Evolutionary conservation across 1,140 invertebrate species (phyloP).

Genomic region (Diorhabda sublineata): DNA sequence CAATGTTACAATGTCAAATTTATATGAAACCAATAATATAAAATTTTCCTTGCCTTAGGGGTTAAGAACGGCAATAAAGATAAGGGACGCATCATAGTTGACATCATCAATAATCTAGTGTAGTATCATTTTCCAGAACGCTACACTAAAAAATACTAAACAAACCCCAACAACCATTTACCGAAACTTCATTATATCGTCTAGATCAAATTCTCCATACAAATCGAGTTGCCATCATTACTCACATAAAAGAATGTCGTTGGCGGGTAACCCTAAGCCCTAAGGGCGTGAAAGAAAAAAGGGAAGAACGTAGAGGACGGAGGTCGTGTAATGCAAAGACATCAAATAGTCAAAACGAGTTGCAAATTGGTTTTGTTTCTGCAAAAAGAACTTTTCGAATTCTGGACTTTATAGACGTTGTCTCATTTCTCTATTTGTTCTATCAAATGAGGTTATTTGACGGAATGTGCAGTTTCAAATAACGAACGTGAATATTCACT

Average conservation of each 20-base stretch:
- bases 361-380: slow-evolving; percentile 2
- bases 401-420: background rate
- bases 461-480: background rate
- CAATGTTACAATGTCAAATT: too few relatives aligned
- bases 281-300: background rate
- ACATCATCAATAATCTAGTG: background rate
- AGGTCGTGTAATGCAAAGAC: slow-evolving; percentile 1
- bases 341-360: slow-evolving; percentile 2
- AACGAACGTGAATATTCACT: too few relatives aligned
- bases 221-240: slow-evolving; percentile 2
- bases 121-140: slow-evolving; percentile 2
- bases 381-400: background rate
- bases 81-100: background rate
- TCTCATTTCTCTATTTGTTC: background rate
- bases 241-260: background rate
- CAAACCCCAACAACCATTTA: background rate
- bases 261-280: background rate
- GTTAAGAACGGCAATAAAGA: background rate
- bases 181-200: background rate
- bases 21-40: too few relatives aligned
- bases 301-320: background rate
- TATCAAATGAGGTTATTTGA: background rate
- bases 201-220: slow-evolving; percentile 2
- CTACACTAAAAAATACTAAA: background rate
- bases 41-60: too few relatives aligned